Evolutionary conservation across 2,888 invertebrate genomes (phyloP).

Genomic region (Dusona sp.): DNA sequence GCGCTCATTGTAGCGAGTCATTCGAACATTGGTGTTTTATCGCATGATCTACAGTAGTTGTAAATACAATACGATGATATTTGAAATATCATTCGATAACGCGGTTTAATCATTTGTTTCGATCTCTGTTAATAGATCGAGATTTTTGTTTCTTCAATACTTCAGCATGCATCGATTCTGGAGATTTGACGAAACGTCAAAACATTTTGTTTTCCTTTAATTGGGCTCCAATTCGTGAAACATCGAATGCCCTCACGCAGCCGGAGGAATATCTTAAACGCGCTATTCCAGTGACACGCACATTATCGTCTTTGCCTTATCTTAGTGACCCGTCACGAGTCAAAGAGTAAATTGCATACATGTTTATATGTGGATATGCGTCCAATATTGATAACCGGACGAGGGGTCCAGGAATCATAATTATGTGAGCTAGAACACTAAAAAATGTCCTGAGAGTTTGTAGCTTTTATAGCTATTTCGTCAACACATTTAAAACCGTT

Average conservation of each 20-base stretch:
- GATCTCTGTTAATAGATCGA: too few species aligned
- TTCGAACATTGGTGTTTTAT: not conserved
- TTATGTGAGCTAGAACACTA: not conserved
- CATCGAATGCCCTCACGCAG: not conserved
- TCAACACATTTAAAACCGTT: not conserved
- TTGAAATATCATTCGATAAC: not conserved
- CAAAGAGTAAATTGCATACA: constrained; percentile 25
- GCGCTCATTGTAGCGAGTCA: not conserved
- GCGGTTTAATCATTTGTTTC: not conserved
- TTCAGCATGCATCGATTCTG: not conserved
- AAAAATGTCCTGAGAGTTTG: not conserved
- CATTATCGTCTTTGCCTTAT: constrained; percentile 52
- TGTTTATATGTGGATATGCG: not conserved
- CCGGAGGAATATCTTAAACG: not conserved
- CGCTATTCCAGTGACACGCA: not conserved
- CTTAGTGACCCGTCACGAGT: constrained; percentile 58
- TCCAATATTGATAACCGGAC: not conserved
- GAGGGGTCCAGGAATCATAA: not conserved
- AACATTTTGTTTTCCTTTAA: not conserved
- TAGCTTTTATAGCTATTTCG: not conserved
- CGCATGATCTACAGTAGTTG: not conserved
- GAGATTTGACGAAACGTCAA: not conserved
- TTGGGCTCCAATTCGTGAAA: not conserved
- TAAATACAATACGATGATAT: too few species aligned
- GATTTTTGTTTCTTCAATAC: too few species aligned